Evolutionary conservation across 1,140 invertebrate genomes (phyloP).

Genomic region (Rhopalosiphum maidis): DNA sequence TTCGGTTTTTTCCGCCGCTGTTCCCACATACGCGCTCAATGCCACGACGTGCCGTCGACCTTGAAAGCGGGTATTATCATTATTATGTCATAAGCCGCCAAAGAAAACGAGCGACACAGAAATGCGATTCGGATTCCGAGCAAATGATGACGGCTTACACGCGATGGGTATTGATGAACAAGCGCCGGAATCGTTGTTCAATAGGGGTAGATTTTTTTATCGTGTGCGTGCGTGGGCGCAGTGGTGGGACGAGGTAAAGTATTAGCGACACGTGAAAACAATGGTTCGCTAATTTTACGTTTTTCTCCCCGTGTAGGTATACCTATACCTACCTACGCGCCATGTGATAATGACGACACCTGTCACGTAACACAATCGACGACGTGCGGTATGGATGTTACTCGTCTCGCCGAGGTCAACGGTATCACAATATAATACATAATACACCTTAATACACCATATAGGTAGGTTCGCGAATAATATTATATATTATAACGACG

Average conservation of each 20-base stretch:
- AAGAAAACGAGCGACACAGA: neutral
- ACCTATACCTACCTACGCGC: neutral
- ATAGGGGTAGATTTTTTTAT: neutral
- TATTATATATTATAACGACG: neutral
- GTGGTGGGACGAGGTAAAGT: no score
- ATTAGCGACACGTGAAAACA: neutral
- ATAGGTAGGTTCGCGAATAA: neutral
- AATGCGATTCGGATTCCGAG: neutral
- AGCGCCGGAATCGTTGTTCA: neutral
- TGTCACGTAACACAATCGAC: neutral
- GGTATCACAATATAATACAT: neutral
- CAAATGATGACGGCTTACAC: no score
- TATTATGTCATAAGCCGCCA: neutral
- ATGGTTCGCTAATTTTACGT: constrained; percentile 44
- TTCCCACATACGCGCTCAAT: neutral
- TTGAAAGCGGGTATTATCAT: neutral
- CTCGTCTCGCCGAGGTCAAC: neutral
- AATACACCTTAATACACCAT: neutral
- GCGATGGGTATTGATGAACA: no score
- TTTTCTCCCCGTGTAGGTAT: neutral
- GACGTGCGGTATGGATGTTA: no score
- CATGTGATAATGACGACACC: neutral
- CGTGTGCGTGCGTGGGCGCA: neutral
- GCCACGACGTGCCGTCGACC: constrained; percentile 23
- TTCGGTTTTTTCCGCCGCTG: neutral